Base-by-base conservation (phyloP, 2,888 invertebrate species). In the Ectemnius cavifrons region DNA sequence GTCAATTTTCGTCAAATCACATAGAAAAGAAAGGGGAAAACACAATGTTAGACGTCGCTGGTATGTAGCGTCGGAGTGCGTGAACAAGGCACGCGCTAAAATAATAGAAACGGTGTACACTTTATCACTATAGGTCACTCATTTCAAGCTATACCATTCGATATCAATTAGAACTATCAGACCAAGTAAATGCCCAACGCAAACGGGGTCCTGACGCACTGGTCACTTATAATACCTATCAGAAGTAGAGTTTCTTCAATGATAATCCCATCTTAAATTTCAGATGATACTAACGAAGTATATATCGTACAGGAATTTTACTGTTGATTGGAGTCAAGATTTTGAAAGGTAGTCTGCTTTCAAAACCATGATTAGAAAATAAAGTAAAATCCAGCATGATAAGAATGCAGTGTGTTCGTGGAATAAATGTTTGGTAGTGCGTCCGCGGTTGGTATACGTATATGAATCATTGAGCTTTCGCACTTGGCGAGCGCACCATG, bases 21-120 rank as follows among this genome's bases (percentile, higher is more conserved):
- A 91, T 91, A 91, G 91, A 91, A 91, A 91, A 91, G 89, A 91
- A 91, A 90, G 87, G 90, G 91, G 91, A 89, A 90, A 91, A 91
- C 84, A 90, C 87, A 88, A 84, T 88, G 91, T 91, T 91, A 91
- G 91, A 90, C 79, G 81, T 79, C 45, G 81, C 77, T 68, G 78
- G 75, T 49, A 64, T 74, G 70, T 70, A 70, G 56, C 65, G 69
- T 69, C 75, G 62, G 63, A 73, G 64, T 79, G 78, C 80, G 72
- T 76, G 80, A 77, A 37, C 68, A 59, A 74, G 46, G 63, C 78
- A 81, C 82, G 84, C 81, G 77, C 75, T 79, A 82, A 65, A 64
- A 66, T 75, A 71, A 72, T 64, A 80, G 16, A 14, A 75, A 79
- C 69, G 67, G 70, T 67, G 71, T 64, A 75, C 63, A 65, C 47